Base-by-base conservation (phyloP, 2,888 invertebrate genomes). In the Dolichopus griseipennis region DNA sequence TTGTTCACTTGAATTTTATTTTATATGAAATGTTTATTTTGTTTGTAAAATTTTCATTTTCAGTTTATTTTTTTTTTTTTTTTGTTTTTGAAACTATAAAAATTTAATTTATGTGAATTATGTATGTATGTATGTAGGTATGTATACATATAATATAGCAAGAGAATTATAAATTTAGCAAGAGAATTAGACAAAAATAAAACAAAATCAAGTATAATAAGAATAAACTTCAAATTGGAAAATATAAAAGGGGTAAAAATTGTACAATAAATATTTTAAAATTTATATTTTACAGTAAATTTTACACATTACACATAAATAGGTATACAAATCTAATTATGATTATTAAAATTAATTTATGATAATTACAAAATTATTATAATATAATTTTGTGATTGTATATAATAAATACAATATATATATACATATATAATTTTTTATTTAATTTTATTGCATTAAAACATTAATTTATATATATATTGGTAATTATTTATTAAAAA, bases 351-450 rank as follows among this genome's bases (percentile, higher is more conserved):
- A 52, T 52, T 52, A 52, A 52, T 52, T 52, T 52, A 52, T 52
- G 52, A 52, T 52, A 52, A 52, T 52, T 52, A 52, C 12, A 52
- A 52, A 52, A 52, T 52, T 15, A 52, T 52, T 52, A 52, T 52
- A 52, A 52, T 52, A 52, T 52, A 15, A 52, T 52, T n/a, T 52
- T 52, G 52, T 52, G 52, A 18, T 52, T 52, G 12, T 37, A 37
- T 37, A 10, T 2, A 27, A 27, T 5, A 27, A 27, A 27, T n/a
- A n/a, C n/a, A n/a, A n/a, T 27, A 27, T 27, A 4, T 5, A 27
- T 27, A 27, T 27, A 27, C 27, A 27, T 27, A 27, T 27, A 27
- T 27, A 27, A 27, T 27, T n/a, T 4, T 27, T 27, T 27, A 27
- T 27, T 27, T 27, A 27, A 27, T 27, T 27, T 27, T 27, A 27